Evolutionary conservation across 2,113 vertebrate genomes (phyloP).

Genomic region (Pygoscelis antarcticus): DNA sequence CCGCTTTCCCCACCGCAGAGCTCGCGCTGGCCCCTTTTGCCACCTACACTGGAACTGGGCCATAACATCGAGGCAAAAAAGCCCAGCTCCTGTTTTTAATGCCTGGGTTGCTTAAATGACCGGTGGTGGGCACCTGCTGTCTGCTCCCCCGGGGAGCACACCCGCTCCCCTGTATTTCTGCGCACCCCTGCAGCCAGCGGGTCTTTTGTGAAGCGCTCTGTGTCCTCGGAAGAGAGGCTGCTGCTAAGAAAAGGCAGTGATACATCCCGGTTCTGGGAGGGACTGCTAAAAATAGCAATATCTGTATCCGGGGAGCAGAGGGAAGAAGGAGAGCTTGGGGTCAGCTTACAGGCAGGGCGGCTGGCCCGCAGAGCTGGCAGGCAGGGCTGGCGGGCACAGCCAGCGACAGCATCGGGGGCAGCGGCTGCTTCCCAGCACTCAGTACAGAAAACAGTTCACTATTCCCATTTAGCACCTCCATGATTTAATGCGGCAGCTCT

Average conservation of each 20-base stretch:
- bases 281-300: neutral
- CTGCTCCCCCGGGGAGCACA: no score
- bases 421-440: neutral
- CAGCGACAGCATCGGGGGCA: fast-evolving
- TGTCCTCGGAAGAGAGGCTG: neutral
- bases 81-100: neutral
- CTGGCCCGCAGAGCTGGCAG: neutral
- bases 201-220: neutral
- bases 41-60: neutral
- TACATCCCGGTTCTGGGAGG: neutral
- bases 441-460: neutral
- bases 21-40: neutral
- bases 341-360: neutral
- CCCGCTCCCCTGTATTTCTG: no score
- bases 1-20: neutral
- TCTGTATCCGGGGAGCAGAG: neutral
- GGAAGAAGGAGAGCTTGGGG: neutral
- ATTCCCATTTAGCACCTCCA: fast-evolving
- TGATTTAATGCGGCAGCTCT: neutral
- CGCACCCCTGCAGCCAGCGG: neutral
- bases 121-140: fast-evolving
- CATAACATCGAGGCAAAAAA: neutral
- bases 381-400: neutral
- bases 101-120: neutral
- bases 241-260: neutral